These are phyloP conservation scores for Oncorhynchus nerka DNA, from an alignment of 2,113 vertebrate genomes.

Conservation along the genomic window DNA sequence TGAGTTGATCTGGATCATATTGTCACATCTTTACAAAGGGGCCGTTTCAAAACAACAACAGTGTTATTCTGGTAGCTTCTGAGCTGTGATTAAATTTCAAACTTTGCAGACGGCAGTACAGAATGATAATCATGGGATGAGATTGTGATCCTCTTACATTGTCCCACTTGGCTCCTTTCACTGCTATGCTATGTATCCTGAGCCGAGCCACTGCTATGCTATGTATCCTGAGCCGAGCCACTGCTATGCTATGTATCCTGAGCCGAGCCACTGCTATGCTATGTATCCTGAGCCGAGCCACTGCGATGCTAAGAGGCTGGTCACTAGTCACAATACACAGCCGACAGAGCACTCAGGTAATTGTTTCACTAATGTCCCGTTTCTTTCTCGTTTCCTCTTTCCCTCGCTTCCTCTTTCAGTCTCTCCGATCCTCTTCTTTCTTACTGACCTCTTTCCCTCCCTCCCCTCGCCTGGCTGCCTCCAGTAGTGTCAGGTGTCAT, in stretches of 20 bases:
- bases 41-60: background rate
- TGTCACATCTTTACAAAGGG: too few relatives aligned
- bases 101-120: background rate
- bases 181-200: too few relatives aligned
- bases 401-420: background rate
- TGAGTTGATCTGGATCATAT: too few relatives aligned
- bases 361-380: background rate
- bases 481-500: conserved; percentile 29
- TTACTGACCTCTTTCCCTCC: background rate
- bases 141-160: background rate
- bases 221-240: too few relatives aligned
- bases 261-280: background rate
- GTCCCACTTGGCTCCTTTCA: too few relatives aligned
- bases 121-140: background rate
- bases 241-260: background rate
- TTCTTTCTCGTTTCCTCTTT: background rate
- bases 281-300: background rate
- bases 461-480: conserved; percentile 17
- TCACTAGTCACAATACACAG: background rate
- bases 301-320: background rate
- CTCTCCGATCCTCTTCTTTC: background rate
- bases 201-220: background rate
- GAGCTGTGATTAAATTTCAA: background rate
- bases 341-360: background rate
- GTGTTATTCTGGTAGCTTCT: background rate